A percentile compares a stretch with the other conserved stretches of the same genome.
phyloP scores from a whole-genome alignment of 1,140 invertebrate genomes.

The Rhopalosiphum maidis region DNA sequence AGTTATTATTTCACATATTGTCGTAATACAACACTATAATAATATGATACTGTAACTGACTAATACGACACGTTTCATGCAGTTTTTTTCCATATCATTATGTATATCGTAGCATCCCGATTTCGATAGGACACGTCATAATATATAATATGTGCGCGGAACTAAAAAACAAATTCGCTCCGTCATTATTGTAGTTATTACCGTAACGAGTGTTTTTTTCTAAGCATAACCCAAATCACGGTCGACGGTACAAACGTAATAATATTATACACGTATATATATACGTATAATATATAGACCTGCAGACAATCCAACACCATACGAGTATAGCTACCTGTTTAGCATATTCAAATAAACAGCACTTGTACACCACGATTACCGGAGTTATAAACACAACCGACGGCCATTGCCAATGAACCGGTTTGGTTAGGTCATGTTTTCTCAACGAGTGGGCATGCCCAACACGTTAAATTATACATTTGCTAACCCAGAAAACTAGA shows the following conservation, averaged over 20 bases:
- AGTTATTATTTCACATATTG: background rate
- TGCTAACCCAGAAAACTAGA: conserved; percentile 15
- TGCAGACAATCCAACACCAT: too few species aligned
- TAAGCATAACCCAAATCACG: background rate
- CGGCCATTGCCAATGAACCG: background rate
- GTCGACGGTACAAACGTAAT: background rate
- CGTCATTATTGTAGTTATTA: background rate
- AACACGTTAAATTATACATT: background rate
- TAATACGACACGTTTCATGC: background rate
- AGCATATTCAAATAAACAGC: background rate
- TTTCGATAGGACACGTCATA: background rate
- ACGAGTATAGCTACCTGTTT: background rate
- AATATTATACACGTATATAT: background rate
- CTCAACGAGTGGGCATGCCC: background rate
- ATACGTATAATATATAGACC: background rate
- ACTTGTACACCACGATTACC: background rate
- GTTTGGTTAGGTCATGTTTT: conserved; percentile 27
- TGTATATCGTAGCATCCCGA: background rate
- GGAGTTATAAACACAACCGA: background rate
- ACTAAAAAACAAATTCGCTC: background rate
- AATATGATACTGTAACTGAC: background rate
- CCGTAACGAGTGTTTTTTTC: background rate
- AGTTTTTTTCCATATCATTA: background rate
- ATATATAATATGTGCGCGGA: too few species aligned
- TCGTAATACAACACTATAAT: background rate